Conservation (phyloP, 2,797 vertebrate species). For the Perodicticus potto region DNA sequence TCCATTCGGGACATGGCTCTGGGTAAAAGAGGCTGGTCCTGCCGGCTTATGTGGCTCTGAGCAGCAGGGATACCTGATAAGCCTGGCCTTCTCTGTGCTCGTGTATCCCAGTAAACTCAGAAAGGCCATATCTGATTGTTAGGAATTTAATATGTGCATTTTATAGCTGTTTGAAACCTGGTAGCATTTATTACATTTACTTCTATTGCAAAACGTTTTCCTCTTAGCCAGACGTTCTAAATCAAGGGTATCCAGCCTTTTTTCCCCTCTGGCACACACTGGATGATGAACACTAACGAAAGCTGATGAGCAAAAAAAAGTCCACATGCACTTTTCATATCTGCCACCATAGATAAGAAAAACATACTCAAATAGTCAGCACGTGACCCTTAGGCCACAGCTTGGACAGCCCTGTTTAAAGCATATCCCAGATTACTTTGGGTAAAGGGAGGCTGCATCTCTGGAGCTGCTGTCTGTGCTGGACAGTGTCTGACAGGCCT, state of each 20-base stretch:
- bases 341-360: too few species aligned
- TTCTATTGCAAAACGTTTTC: not conserved
- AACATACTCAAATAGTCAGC: too few species aligned
- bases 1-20: rapidly evolving
- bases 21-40: too few species aligned
- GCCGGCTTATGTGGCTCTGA: not conserved
- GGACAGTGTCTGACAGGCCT: not conserved
- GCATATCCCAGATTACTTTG: not conserved
- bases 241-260: too few species aligned
- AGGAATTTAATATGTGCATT: rapidly evolving
- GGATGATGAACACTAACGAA: too few species aligned
- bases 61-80: not conserved
- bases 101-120: rapidly evolving
- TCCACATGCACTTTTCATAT: too few species aligned
- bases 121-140: not conserved
- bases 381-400: too few species aligned
- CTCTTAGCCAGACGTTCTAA: not conserved
- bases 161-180: not conserved
- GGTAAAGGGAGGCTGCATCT: not conserved
- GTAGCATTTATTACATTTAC: not conserved
- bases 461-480: rapidly evolving
- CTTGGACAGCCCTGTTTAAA: too few species aligned
- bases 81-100: not conserved
- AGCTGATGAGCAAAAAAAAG: too few species aligned
- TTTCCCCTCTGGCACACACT: too few species aligned